Conservation (phyloP, 2,888 invertebrate genomes). For the Drosophila mimica region DNA sequence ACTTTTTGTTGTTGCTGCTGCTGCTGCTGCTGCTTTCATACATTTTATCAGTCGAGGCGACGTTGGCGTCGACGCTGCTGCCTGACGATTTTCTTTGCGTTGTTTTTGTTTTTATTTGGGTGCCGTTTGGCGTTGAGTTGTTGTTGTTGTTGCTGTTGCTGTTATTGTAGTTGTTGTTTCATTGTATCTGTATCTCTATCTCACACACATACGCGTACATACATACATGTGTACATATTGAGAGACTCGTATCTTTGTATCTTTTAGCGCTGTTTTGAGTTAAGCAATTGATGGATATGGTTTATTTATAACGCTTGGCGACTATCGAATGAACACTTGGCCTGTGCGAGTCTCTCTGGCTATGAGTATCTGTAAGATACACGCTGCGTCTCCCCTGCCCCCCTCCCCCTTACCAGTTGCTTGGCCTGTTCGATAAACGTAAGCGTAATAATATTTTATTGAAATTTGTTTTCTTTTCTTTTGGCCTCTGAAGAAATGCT, state of each 20-base stretch:
- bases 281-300: conserved; percentile 84
- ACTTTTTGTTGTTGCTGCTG: conserved; percentile 32
- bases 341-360: conserved; percentile 43
- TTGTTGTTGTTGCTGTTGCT: conserved; percentile 57
- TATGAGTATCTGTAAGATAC: conserved; percentile 77
- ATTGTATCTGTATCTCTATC: conserved; percentile 65
- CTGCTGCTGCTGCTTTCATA: conserved; percentile 66
- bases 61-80: conserved; percentile 48
- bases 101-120: conserved; percentile 69
- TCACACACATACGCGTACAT: conserved; percentile 27
- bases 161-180: conserved; percentile 59
- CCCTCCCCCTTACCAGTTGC: background rate
- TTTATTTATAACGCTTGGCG: conserved; percentile 84
- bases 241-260: conserved; percentile 74
- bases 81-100: conserved; percentile 75
- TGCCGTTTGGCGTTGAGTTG: conserved; percentile 56
- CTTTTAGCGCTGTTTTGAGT: conserved; percentile 82
- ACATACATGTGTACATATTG: conserved; percentile 6
- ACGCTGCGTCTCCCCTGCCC: conserved; percentile 25
- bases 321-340: conserved; percentile 76
- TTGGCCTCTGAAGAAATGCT: conserved; percentile 53
- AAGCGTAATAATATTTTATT: conserved; percentile 85
- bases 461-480: conserved; percentile 80
- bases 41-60: conserved; percentile 76
- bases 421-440: conserved; percentile 77